Base-by-base conservation (phyloP, 2,113 vertebrate species). In the Delphinus delphis region DNA sequence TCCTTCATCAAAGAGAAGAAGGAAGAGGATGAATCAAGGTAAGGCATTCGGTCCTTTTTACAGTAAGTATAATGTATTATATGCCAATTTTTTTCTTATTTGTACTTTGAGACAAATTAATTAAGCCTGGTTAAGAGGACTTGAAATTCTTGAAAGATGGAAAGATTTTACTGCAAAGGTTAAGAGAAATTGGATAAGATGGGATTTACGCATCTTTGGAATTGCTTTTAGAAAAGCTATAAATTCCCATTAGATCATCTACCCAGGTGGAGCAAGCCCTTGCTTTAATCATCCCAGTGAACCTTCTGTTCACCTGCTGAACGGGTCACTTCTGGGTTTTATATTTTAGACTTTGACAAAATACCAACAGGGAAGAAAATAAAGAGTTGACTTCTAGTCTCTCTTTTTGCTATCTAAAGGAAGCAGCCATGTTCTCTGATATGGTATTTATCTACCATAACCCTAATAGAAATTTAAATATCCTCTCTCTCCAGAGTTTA, bases 201-300 rank as follows among this genome's bases (percentile, higher is more conserved):
- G 71, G 67, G 74, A 95, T 98, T 98, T 97, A 84, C 23, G 60
- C 8, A 44, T 88, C 44, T 96, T 97, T 96, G 62, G 74, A 97
- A 98, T 82, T 33, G 4, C 41, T 96, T 97, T 94, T 88, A 97
- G 86, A 94, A 98, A 97, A 90, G 20, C 12, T 92, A 44, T 97
- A 90, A 50, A 94, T 90, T 63, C 90, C 33, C 87, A 12, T 86
- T 71, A 83, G 31, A 63, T 58, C 79, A 31, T 65, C 53, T 96
- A 25, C 96, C 38, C 50, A 88, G 62, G 58, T n/a, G 47, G 82
- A 95, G 55, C 53, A 81, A 36, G 33, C 8, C 53, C 73, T 67
- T 92, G 53, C 36, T 97, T 97, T 98, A 92, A 90, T 97, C 23
- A 77, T 4, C 21, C 25, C 80, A 38, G 8, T 93, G 94, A 95